Percentiles rank a stretch among this genome's conserved stretches.
phyloP scores from a whole-genome alignment of 2,888 invertebrate species.

The Harmothoe impar region DNA sequence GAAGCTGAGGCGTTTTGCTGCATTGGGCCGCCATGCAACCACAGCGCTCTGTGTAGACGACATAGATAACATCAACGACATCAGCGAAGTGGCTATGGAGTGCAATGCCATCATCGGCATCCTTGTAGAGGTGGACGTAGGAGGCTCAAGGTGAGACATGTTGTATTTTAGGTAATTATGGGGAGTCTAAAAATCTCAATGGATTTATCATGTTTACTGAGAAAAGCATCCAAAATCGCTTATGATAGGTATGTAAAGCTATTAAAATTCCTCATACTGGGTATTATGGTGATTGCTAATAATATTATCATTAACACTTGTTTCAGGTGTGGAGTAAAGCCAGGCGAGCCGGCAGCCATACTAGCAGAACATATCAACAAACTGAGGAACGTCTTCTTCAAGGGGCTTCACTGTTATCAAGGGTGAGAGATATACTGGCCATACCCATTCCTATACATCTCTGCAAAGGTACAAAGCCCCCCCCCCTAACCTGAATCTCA shows the following conservation, averaged over 20 bases:
- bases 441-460: neutral
- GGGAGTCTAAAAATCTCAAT: too few relatives aligned
- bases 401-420: constrained; percentile 70
- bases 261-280: too few relatives aligned
- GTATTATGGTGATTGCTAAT: too few relatives aligned
- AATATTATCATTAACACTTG: too few relatives aligned
- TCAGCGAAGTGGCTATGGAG: constrained; percentile 67
- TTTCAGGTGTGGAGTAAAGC: constrained; percentile 69
- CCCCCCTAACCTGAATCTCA: too few relatives aligned
- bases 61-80: constrained; percentile 67
- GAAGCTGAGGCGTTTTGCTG: constrained; percentile 67
- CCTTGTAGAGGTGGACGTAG: constrained; percentile 71
- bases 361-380: constrained; percentile 67
- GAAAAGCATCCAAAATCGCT: too few relatives aligned
- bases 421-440: constrained; percentile 67
- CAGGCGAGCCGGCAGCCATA: constrained; percentile 67
- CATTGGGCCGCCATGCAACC: constrained; percentile 61
- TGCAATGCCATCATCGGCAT: constrained; percentile 63
- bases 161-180: too few relatives aligned
- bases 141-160: constrained; percentile 67
- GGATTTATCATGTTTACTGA: too few relatives aligned
- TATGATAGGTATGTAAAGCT: too few relatives aligned
- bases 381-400: constrained; percentile 68
- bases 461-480: too few relatives aligned
- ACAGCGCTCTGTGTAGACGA: constrained; percentile 70